Base-by-base conservation (phyloP, 1,140 invertebrate genomes). In the Apis dorsata region DNA sequence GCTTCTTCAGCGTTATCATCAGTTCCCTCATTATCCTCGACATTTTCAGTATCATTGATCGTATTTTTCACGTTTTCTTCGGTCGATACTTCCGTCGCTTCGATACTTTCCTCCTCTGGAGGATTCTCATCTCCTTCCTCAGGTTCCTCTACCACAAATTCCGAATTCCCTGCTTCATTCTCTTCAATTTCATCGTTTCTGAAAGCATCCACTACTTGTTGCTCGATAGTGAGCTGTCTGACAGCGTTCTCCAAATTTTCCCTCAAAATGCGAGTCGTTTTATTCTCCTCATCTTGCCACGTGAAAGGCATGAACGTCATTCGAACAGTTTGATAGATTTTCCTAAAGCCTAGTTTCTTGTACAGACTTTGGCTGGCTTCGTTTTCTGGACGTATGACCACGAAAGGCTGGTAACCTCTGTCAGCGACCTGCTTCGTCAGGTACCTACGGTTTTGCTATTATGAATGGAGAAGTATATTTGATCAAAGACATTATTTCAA, bases 341-440 rank as follows among this genome's bases (percentile, higher is more conserved):
- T 97, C 88, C 95, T 95, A 93, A 97, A 97, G 83, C 97, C 96
- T 89, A 97, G 95, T 91, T 97, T 97, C 68, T 94, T 95, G 92
- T 97, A 97, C 49, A 97, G 94, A 88, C 95, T 96, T 88, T 96
- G 96, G 85, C 97, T 97, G 65, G 97, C 97, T 92, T 97, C 96
- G 92, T 97, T 97, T 92, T 97, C 96, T 76, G 97, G 97, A 94
- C 97, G 96, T 94, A 98, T 97, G 79, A 98, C 96, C 76, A 98
- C 97, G 92, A 97, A 98, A 21, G 97, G 97, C 82, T 96, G 95
- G 92, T 97, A 97, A 85, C 97, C 97, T 55, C 96, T 95, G 77
- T 96, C 95, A 44, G 95, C 95, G 60, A 97, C 97, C 71, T 95
- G 94, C 90, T 96, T 96, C 74, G 96, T 97, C 89, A 95, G 91